Evolutionary conservation across 1,140 invertebrate genomes (phyloP).

Genomic region (Drosophila ficusphila): DNA sequence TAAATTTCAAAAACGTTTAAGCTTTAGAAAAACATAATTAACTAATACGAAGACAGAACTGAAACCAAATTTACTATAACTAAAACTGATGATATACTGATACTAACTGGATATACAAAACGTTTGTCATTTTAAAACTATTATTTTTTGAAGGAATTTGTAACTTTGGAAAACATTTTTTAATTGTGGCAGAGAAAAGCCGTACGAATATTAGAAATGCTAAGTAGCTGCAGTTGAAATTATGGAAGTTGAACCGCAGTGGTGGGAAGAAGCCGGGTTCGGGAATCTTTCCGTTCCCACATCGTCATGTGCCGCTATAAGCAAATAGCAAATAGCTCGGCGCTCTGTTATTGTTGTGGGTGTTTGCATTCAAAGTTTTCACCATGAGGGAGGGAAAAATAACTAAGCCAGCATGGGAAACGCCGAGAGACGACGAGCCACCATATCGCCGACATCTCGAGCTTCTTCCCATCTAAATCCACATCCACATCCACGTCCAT

Average conservation of each 20-base stretch:
- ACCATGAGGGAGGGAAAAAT: conserved; percentile 41
- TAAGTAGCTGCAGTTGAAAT: not conserved
- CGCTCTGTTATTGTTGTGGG: conserved; percentile 40
- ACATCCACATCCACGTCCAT: conserved; percentile 1
- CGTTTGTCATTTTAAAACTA: no score
- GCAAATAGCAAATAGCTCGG: conserved; percentile 41
- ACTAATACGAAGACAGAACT: no score
- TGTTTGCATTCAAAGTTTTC: conserved; percentile 44
- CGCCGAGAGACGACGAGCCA: conserved; percentile 31
- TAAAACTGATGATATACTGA: no score
- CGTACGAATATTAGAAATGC: no score
- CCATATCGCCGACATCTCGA: conserved; percentile 67
- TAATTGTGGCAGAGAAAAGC: no score
- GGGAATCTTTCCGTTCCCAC: conserved; percentile 52
- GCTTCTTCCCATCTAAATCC: conserved; percentile 26
- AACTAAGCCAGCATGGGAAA: conserved; percentile 65
- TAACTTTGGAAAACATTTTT: no score
- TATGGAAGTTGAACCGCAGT: not conserved
- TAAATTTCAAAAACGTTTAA: no score
- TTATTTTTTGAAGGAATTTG: no score
- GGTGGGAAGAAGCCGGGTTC: conserved; percentile 3
- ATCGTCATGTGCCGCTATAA: conserved; percentile 63
- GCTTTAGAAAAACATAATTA: no score
- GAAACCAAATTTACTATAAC: no score
- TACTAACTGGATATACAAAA: no score